These are phyloP conservation scores for Parnassius smintheus DNA, from an alignment of 2,888 invertebrate genomes.

Conservation along the genomic window DNA sequence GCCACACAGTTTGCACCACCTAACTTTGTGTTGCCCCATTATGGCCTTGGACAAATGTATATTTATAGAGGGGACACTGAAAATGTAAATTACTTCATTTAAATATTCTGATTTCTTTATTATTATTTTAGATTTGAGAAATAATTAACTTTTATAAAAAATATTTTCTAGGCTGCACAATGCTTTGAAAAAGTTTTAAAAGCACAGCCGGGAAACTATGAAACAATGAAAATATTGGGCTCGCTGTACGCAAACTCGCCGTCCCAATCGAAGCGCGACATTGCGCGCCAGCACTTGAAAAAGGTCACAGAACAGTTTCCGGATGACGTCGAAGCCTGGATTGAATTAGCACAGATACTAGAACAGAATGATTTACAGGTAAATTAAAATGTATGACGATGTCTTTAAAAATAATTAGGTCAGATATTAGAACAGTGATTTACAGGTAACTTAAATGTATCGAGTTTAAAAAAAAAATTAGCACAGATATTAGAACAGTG, in stretches of 20 bases:
- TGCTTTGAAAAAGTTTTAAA: slow-evolving; percentile 99
- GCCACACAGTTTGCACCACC: slow-evolving; percentile 98
- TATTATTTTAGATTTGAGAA: slow-evolving; percentile 1
- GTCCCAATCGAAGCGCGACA: slow-evolving; percentile 94
- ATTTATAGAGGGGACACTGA: slow-evolving; percentile 97
- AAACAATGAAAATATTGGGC: slow-evolving; percentile 99
- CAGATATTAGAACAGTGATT: no score
- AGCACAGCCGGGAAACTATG: slow-evolving; percentile 98
- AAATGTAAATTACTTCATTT: slow-evolving; percentile 83
- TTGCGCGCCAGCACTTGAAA: slow-evolving; percentile 95
- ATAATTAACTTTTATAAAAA: background rate
- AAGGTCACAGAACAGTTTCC: slow-evolving; percentile 98
- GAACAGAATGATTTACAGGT: slow-evolving; percentile 95
- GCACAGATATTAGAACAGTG: no score
- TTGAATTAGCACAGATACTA: slow-evolving; percentile 98
- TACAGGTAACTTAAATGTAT: no score
- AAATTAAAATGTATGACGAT: slow-evolving; percentile 21
- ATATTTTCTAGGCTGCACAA: slow-evolving; percentile 90
- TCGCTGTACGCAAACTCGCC: slow-evolving; percentile 96
- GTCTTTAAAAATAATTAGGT: no score
- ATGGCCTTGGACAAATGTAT: slow-evolving; percentile 99
- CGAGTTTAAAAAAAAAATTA: no score
- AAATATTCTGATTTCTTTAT: background rate
- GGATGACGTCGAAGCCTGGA: slow-evolving; percentile 99
- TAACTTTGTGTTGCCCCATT: slow-evolving; percentile 97